Percentiles rank a stretch among this genome's conserved stretches.
phyloP scores from a whole-genome alignment of 2,797 vertebrate genomes.

The Gymnocypris eckloni region DNA sequence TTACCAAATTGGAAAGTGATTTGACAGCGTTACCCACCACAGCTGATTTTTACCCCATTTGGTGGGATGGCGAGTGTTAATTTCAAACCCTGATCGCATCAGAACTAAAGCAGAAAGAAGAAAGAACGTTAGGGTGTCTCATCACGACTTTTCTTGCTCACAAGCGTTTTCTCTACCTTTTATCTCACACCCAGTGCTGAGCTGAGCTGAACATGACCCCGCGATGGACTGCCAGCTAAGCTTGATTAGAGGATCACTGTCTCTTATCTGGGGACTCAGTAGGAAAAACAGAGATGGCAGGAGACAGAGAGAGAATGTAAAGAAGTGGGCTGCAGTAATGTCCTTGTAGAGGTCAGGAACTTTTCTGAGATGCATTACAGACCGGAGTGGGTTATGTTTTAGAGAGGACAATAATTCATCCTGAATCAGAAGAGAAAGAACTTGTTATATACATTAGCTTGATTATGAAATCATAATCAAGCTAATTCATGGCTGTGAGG shows the following conservation, averaged over 20 bases:
- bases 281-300: constrained; percentile 20
- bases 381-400: background rate
- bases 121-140: constrained; percentile 7
- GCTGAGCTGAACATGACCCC: constrained; percentile 57
- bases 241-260: constrained; percentile 38
- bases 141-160: constrained; percentile 12
- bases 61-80: no score
- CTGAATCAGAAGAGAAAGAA: constrained; percentile 6
- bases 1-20: no score
- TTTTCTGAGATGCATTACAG: background rate
- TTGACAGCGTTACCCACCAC: no score
- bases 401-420: constrained; percentile 14
- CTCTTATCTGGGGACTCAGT: constrained; percentile 21
- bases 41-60: background rate
- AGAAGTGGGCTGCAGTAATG: constrained; percentile 16
- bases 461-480: constrained; percentile 13
- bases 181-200: constrained; percentile 52
- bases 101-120: background rate
- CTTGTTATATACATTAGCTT: background rate
- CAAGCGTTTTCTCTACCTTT: background rate
- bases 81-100: background rate
- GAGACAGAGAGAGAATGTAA: constrained; percentile 36
- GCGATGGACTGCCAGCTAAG: constrained; percentile 47
- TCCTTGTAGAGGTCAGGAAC: constrained; percentile 52
- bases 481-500: background rate